Evolutionary conservation across 1,140 invertebrate genomes (phyloP), one percentile per base, ranked within the genome.

Genomic region (Brachionus plicatilis): DNA sequence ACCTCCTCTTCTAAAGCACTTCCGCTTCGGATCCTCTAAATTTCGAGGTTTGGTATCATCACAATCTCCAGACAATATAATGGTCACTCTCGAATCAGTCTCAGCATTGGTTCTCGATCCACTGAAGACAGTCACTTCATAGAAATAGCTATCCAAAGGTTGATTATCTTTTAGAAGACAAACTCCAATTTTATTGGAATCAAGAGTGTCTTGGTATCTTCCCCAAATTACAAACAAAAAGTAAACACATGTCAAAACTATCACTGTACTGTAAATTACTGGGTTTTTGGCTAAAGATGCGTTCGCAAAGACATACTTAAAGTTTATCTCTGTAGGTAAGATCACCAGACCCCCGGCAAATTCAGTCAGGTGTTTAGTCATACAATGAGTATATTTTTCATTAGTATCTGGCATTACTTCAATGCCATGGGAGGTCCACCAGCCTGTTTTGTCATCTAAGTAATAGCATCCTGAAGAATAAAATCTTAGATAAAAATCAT

Each of bases 261-360:
- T 91, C 56, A 91, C 88, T 0, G 90, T 91, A 75, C 90, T 87
- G 85, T 92, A 92, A 60, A 92, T 89, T 1, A 91, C 91, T 4
- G 91, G 88, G 86, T 92, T 92, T 86, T 91, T 90, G 6, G 87
- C 86, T 86, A 92, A 92, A 50, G 90, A 90, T n/a, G 90, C 89
- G 85, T 90, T 89, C 27, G 86, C 85, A 24, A 90, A 89, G 4
- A 90, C 87, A 82, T 88, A 89, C 80, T 87, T 86, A 86, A 88
- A 90, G 86, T 90, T 89, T 8, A 91, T 89, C 14, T 87, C 87
- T 84, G 90, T 90, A 0, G 90, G 90, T 11, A 87, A 87, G 3
- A 90, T 88, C 0, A 88, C 85, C 85, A 88, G 89, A 12, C 89
- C 88, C 12, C 88, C 87, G 9, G 87, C 87, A 84, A 90, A 91